Evolutionary conservation across 2,113 vertebrate genomes (phyloP).

Genomic region (Hiodon tergisus): DNA sequence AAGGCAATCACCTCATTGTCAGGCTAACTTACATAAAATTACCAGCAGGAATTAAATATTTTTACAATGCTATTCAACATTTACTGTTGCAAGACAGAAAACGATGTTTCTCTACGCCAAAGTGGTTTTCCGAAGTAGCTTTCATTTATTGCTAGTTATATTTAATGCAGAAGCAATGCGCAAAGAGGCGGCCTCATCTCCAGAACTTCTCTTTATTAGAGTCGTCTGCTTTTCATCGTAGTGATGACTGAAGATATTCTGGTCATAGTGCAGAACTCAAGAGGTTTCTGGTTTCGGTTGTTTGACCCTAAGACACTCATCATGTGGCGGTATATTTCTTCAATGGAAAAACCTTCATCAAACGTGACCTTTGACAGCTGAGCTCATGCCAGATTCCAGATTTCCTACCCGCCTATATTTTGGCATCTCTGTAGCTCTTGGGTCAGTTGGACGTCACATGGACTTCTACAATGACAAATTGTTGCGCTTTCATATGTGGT

Average conservation of each 20-base stretch:
- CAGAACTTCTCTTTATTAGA: too few species aligned
- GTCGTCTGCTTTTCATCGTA: too few species aligned
- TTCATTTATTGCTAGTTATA: not conserved
- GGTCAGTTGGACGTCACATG: constrained; percentile 20
- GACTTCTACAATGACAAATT: not conserved
- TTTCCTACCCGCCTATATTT: too few species aligned
- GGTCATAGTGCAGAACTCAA: too few species aligned
- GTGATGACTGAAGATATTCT: constrained; percentile 2
- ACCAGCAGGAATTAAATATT: not conserved
- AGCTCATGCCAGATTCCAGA: constrained; percentile 2
- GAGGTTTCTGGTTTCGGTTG: too few species aligned
- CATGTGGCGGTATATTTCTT: too few species aligned
- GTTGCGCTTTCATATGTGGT: too few species aligned
- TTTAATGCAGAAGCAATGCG: not conserved
- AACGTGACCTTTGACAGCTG: constrained; percentile 19
- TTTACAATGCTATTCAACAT: not conserved
- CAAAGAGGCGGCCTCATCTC: not conserved
- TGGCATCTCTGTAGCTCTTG: constrained; percentile 18
- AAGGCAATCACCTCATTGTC: constrained; percentile 1
- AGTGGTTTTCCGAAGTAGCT: not conserved
- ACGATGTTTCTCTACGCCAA: too few species aligned
- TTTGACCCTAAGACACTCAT: too few species aligned
- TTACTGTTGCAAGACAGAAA: not conserved
- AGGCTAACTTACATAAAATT: not conserved
- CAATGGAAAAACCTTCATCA: not conserved